Evolutionary conservation across 1,140 invertebrate genomes (phyloP), one percentile per base, ranked within the genome.

Genomic region (Scaptodrosophila lebanonensis): DNA sequence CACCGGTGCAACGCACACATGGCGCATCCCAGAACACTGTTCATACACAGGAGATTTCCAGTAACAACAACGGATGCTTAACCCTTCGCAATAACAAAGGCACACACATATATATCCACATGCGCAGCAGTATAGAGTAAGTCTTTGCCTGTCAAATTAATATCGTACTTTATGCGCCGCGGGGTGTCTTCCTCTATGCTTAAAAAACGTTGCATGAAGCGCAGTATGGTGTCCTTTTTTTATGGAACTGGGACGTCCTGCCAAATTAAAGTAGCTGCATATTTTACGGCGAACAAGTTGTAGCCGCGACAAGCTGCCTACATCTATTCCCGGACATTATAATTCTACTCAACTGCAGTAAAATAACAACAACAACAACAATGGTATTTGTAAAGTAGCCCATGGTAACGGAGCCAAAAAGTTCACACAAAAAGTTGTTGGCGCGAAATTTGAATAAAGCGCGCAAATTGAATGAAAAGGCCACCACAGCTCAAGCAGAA

Each of bases 391-490:
- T n/a, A n/a, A n/a, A n/a, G n/a, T n/a, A n/a, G n/a, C n/a, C n/a
- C n/a, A n/a, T n/a, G n/a, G n/a, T n/a, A 66, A 42, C 49, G 67
- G 54, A 50, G 56, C 62, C 49, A 61, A 71, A 66, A 33, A 33
- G 32, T 33, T 25, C 22, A 25, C 22, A 25, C 22, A 33, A 33
- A 33, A 67, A 52, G 49, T 71, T 61, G 22, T 16, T 42, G 51
- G 47, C 68, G 29, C 44, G 51, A 64, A 63, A 67, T 72, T 72
- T 73, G 68, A 72, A 66, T 72, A 63, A 47, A 66, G 48, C 68
- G 36, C 61, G 38, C 68, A 72, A 72, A 72, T 73, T 73, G 69
- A 72, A 72, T 73, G 72, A 72, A 72, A 58, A 58, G 64, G 33
- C 69, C 48, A 57, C 62, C 68, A 50, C 52, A 67, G 69, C 56